Base-by-base conservation (phyloP, 1,140 invertebrate species). In the Wiebesia pumilae region DNA sequence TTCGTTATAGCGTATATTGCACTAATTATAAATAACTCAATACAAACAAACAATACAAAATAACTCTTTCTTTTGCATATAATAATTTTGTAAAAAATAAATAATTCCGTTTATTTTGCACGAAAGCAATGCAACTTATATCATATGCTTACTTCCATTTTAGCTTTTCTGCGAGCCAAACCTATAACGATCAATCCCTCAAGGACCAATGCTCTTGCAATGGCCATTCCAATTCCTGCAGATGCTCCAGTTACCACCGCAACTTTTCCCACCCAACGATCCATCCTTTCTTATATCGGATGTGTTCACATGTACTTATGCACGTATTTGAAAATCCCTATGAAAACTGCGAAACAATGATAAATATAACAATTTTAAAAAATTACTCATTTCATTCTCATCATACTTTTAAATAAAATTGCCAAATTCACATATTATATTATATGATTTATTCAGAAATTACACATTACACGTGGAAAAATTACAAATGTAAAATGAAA, bases 181-280 rank as follows among this genome's bases (percentile, higher is more conserved):
- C 83, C 83, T 21, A 84, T 92, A n/a, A 96, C 95, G 81, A 94
- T 94, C 88, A 96, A 90, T n/a, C 95, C 95, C 77, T 93, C 89
- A 27, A 92, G 89, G 6, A 94, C 93, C 81, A 96, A 91, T 21
- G 89, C 90, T 85, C 91, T 90, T 38, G 93, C 92, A 77, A 93
- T 92, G 7, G 91, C 93, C 0, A 93, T 93, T 9, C 96, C 96
- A 71, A 96, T 96, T 6, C 95, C 96, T 7, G 92, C 91, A 82
- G 95, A 95, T 0, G 95, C 94, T 38, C 94, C 95, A 16, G 95
- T 96, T 0, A 96, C 95, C 24, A 96, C 91, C 12, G 95, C 95
- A 9, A 95, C 94, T 67, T 94, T 93, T 85, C 94, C 94, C 47
- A 87, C 88, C 95, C 95, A 96, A 38, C 95, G 92, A 12, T 96